A percentile compares a stretch with the other conserved stretches of the same genome.
These are phyloP conservation scores for Mesochorus sp. DNA, from an alignment of 2,888 invertebrate genomes.

Conservation along the genomic window DNA sequence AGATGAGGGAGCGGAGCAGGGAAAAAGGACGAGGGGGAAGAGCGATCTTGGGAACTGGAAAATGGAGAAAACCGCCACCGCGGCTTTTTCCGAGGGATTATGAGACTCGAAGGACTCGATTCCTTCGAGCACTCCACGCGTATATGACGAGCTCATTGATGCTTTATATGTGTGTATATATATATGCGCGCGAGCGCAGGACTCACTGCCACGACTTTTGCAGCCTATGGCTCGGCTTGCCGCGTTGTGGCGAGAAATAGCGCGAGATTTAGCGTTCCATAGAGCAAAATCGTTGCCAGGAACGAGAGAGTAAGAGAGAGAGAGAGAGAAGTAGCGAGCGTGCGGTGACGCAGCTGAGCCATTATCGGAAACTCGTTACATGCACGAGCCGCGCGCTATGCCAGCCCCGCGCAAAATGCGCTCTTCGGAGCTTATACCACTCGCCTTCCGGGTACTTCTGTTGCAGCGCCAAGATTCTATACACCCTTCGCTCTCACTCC, in stretches of 20 bases:
- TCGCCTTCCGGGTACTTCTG: conserved; percentile 51
- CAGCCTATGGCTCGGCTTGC: conserved; percentile 49
- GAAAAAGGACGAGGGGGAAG: neutral
- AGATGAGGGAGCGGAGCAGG: neutral
- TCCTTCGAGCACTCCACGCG: too few species aligned
- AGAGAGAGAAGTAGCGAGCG: conserved; percentile 52
- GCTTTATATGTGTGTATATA: neutral
- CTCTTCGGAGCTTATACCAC: conserved; percentile 44
- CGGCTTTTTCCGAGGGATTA: conserved; percentile 17
- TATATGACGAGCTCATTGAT: conserved; percentile 31
- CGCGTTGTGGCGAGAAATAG: conserved; percentile 31
- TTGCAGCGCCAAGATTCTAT: conserved; percentile 29
- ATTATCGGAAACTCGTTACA: conserved; percentile 82
- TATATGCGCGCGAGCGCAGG: conserved; percentile 2
- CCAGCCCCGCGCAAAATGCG: conserved; percentile 67
- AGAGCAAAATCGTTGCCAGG: conserved; percentile 55
- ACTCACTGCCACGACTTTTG: conserved; percentile 59
- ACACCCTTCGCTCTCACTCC: conserved; percentile 35
- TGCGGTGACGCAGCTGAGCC: conserved; percentile 78
- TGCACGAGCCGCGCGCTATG: conserved; percentile 76
- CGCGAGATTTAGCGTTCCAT: conserved; percentile 50
- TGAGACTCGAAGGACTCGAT: conserved; percentile 21
- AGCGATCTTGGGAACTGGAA: neutral
- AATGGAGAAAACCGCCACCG: conserved; percentile 32
- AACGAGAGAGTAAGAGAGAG: conserved; percentile 38